A percentile compares a stretch with the other conserved stretches of the same genome.
These are phyloP conservation scores for Ageneiosus marmoratus DNA, from an alignment of 2,113 vertebrate genomes.

Conservation along the genomic window DNA sequence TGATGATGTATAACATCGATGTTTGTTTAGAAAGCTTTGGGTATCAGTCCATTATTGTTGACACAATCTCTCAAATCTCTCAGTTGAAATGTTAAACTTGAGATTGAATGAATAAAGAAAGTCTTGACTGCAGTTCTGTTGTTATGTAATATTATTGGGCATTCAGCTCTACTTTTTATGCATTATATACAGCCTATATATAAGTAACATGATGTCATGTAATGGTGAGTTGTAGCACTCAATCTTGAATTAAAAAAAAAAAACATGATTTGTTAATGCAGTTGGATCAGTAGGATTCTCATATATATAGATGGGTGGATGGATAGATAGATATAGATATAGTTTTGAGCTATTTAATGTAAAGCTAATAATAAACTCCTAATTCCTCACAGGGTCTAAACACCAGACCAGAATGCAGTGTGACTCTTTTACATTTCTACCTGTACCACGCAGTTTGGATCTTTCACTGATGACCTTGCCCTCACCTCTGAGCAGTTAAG, in stretches of 20 bases:
- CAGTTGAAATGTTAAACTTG: conserved; percentile 8
- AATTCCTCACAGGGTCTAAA: too few species aligned
- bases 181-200: neutral
- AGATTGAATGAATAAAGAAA: conserved; percentile 41
- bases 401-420: too few species aligned
- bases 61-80: neutral
- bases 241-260: neutral
- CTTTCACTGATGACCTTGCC: too few species aligned
- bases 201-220: neutral
- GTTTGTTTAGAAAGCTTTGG: conserved; percentile 31
- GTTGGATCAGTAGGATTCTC: too few species aligned
- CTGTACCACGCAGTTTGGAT: too few species aligned
- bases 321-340: too few species aligned
- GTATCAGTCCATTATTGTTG: conserved; percentile 2
- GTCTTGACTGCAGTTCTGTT: neutral
- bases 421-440: too few species aligned
- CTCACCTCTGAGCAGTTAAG: too few species aligned
- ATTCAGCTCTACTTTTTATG: neutral
- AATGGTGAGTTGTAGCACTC: neutral
- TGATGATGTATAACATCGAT: conserved; percentile 7
- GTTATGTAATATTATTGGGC: neutral
- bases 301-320: too few species aligned
- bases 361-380: too few species aligned
- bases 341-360: too few species aligned
- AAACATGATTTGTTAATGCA: too few species aligned